Evolutionary conservation across 2,888 invertebrate species (phyloP).

Genomic region (Morpho helenor): DNA sequence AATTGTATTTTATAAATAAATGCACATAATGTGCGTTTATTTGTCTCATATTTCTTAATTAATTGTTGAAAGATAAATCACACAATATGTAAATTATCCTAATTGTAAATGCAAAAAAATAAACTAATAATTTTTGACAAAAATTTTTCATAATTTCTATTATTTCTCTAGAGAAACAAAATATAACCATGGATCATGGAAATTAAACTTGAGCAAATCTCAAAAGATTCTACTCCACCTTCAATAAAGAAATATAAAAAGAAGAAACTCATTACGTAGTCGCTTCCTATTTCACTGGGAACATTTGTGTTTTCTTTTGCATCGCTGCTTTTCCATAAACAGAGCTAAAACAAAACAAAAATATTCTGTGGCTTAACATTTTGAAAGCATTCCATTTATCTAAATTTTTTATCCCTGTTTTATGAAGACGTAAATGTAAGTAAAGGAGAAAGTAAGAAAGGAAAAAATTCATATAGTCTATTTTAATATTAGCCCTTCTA

Average conservation of each 20-base stretch:
- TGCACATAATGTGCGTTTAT: too few species aligned
- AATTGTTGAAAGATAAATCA: too few species aligned
- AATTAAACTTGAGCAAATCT: not conserved
- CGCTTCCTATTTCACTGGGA: slow-evolving; percentile 3
- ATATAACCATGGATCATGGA: not conserved
- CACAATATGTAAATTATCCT: too few species aligned
- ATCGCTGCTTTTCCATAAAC: slow-evolving; percentile 19
- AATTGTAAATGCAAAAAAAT: too few species aligned
- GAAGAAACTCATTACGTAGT: slow-evolving; percentile 1
- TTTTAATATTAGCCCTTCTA: too few species aligned
- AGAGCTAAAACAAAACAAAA: slow-evolving; percentile 11
- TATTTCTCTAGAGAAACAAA: too few species aligned
- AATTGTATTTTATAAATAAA: too few species aligned
- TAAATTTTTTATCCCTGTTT: not conserved
- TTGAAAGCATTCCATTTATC: not conserved
- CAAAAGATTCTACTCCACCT: slow-evolving; percentile 1
- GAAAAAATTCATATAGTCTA: not conserved
- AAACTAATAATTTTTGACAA: too few species aligned
- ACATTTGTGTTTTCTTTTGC: slow-evolving; percentile 5
- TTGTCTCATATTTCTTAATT: too few species aligned
- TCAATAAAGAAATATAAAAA: slow-evolving; percentile 1
- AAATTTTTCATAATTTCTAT: too few species aligned
- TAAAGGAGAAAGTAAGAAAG: not conserved
- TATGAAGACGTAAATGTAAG: not conserved
- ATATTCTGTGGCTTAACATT: slow-evolving; percentile 11